Evolutionary conservation across 2,113 vertebrate genomes (phyloP).

Genomic region (Alces alces): DNA sequence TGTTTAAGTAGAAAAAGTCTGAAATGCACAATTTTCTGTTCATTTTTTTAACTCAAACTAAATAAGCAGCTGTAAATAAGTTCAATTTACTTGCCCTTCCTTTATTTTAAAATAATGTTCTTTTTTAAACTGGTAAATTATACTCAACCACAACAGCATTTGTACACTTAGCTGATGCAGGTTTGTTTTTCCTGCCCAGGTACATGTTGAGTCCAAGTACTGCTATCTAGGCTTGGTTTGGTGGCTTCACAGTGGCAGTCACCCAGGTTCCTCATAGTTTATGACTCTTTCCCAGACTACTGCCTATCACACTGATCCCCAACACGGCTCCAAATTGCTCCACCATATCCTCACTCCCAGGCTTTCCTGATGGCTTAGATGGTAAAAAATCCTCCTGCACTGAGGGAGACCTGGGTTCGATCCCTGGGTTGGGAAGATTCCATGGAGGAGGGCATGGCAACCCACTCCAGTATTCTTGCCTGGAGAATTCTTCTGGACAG

Average conservation of each 20-base stretch:
- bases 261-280: not conserved
- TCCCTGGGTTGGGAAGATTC: not conserved
- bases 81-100: not conserved
- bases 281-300: not conserved
- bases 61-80: not conserved
- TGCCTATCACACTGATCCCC: not conserved
- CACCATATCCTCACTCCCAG: not conserved
- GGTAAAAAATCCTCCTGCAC: not conserved
- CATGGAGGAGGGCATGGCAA: not conserved
- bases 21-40: not conserved
- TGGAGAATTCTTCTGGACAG: not conserved
- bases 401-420: not conserved
- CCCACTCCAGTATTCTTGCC: not conserved
- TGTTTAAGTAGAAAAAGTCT: not conserved
- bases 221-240: not conserved
- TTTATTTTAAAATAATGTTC: not conserved
- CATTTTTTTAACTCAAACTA: not conserved
- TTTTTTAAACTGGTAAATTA: not conserved
- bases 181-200: not conserved
- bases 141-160: not conserved
- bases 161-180: fast-evolving
- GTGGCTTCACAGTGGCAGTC: not conserved
- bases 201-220: not conserved
- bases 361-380: not conserved
- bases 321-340: not conserved